These are phyloP conservation scores for Pelobates cultripes DNA, from an alignment of 2,797 vertebrate species.

Conservation along the genomic window DNA sequence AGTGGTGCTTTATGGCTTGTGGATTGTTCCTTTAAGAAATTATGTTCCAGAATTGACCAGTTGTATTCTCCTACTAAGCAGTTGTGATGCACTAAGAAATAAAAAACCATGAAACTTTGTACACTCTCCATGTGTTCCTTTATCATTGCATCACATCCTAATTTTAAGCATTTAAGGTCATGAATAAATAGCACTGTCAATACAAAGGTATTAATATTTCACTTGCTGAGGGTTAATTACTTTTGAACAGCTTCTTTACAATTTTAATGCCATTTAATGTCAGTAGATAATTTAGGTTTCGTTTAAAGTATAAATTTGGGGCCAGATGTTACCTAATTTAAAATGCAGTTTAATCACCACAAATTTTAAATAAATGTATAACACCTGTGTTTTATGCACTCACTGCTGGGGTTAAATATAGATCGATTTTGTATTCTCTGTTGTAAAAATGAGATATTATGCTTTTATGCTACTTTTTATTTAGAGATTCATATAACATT, in stretches of 20 bases:
- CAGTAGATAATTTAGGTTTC: slow-evolving; percentile 50
- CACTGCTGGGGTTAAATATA: slow-evolving; percentile 40
- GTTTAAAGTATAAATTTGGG: slow-evolving; percentile 28
- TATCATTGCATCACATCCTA: slow-evolving; percentile 36
- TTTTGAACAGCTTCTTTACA: slow-evolving; percentile 42
- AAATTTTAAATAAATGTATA: slow-evolving; percentile 51
- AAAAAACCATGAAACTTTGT: slow-evolving; percentile 32
- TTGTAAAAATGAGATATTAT: slow-evolving; percentile 24
- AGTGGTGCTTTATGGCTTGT: too few species aligned
- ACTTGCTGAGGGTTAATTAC: slow-evolving; percentile 53
- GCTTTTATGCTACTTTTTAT: slow-evolving; percentile 21
- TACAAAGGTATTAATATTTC: slow-evolving; percentile 32
- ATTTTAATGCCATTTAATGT: slow-evolving; percentile 32
- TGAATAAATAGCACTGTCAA: slow-evolving; percentile 49
- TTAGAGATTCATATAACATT: neutral
- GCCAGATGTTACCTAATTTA: slow-evolving; percentile 58
- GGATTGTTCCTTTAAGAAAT: too few species aligned
- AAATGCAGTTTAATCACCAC: slow-evolving; percentile 53
- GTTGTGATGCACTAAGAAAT: slow-evolving; percentile 14
- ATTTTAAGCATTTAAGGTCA: slow-evolving; percentile 41
- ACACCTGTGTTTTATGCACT: slow-evolving; percentile 53
- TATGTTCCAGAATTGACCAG: too few species aligned
- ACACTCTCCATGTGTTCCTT: slow-evolving; percentile 39
- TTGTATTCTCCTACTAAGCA: slow-evolving; percentile 10
- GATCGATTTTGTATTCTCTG: slow-evolving; percentile 36